These are phyloP conservation scores for Macroglossus sobrinus DNA, from an alignment of 2,113 vertebrate genomes.

Conservation along the genomic window DNA sequence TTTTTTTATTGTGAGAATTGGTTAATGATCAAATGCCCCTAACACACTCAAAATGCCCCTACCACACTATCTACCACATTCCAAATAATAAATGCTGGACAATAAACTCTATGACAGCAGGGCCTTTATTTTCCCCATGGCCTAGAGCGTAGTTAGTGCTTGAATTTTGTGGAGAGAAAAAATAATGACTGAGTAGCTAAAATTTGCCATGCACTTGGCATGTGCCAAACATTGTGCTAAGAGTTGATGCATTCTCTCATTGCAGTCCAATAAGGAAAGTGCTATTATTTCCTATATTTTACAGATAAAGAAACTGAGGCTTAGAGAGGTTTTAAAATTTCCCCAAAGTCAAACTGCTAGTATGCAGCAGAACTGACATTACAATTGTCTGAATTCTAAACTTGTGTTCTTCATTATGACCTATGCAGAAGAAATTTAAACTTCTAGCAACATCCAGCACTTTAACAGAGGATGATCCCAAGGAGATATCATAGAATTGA, in stretches of 20 bases:
- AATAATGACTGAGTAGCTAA: background rate
- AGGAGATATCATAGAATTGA: background rate
- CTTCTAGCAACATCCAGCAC: background rate
- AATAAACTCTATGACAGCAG: background rate
- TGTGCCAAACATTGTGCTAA: background rate
- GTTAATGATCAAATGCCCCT: too few relatives aligned
- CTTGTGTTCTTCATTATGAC: background rate
- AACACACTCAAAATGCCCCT: too few relatives aligned
- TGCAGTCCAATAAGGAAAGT: background rate
- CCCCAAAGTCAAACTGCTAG: background rate
- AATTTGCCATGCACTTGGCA: background rate
- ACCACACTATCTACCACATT: background rate
- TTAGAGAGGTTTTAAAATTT: background rate
- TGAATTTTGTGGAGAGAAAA: background rate
- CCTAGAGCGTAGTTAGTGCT: background rate
- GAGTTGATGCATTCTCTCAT: background rate
- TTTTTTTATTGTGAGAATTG: too few relatives aligned
- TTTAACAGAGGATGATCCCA: background rate
- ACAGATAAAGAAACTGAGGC: background rate
- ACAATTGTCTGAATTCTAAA: background rate
- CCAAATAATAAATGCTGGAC: background rate
- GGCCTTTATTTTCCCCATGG: background rate
- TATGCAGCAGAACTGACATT: background rate
- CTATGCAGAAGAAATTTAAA: background rate
- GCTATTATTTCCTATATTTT: background rate